phyloP scores from a whole-genome alignment of 37 sponge, comb jelly and placozoan genomes.

The Beroe ovata region DNA sequence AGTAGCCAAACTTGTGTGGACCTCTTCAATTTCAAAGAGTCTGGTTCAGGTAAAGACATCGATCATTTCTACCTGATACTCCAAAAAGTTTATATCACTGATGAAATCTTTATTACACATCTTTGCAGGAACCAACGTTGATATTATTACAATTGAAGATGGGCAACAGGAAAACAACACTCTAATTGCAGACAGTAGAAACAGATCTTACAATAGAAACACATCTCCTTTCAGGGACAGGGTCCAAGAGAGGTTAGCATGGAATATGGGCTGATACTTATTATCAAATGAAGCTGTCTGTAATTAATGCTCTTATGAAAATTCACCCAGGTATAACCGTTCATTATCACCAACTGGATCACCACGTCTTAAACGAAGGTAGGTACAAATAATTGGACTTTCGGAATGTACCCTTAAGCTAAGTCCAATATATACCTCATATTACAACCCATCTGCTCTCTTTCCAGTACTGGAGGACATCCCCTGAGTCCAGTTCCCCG shows the following conservation, averaged over 20 bases:
- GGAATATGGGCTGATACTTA: too few species aligned
- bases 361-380: constrained; percentile 49
- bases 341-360: constrained; percentile 52
- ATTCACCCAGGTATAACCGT: constrained; percentile 31
- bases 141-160: constrained; percentile 50
- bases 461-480: not conserved
- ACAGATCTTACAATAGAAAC: not conserved
- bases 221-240: constrained; percentile 54
- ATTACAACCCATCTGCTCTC: too few species aligned
- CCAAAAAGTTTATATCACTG: too few species aligned
- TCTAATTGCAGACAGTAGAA: not conserved
- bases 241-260: constrained; percentile 51
- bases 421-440: too few species aligned
- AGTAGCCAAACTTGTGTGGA: constrained; percentile 22
- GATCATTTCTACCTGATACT: too few species aligned
- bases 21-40: constrained; percentile 61
- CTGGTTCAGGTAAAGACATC: constrained; percentile 55
- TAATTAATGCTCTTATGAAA: not conserved
- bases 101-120: too few species aligned
- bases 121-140: constrained; percentile 50
- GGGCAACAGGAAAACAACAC: not conserved
- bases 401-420: too few species aligned
- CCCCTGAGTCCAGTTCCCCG: not conserved
- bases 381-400: too few species aligned
- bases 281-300: too few species aligned